Evolutionary conservation across 2,113 vertebrate genomes (phyloP).

Genomic region (Mormyrus lacerda): DNA sequence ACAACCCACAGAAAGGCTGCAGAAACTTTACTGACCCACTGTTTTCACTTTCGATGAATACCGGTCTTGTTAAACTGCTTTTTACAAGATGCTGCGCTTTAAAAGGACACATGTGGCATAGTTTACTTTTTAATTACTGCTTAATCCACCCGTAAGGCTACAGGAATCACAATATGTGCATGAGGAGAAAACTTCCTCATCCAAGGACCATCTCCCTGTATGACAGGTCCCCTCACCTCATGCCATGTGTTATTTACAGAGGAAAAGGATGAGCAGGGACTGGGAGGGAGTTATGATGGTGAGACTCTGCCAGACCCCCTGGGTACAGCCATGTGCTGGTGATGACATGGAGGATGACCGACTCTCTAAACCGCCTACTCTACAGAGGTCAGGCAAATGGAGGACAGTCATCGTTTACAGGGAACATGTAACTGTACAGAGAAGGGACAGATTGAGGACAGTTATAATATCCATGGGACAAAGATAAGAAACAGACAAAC

Average conservation of each 20-base stretch:
- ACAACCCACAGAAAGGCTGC: neutral
- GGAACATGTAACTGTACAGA: neutral
- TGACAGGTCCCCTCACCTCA: neutral
- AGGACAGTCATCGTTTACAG: neutral
- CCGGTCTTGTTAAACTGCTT: neutral
- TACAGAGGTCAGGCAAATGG: neutral
- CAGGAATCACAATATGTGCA: neutral
- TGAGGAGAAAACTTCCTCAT: neutral
- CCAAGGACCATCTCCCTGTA: neutral
- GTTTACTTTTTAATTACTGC: neutral
- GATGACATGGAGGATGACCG: neutral
- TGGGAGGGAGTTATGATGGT: neutral
- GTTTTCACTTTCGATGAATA: neutral
- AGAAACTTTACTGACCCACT: neutral
- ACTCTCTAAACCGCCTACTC: neutral
- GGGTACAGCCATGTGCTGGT: constrained; percentile 3
- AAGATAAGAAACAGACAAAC: neutral
- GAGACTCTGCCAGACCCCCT: neutral
- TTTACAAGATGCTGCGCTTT: neutral
- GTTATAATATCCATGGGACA: neutral
- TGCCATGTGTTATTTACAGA: neutral
- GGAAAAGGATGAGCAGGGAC: neutral
- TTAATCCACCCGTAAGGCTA: neutral
- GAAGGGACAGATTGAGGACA: neutral
- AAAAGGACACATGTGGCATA: neutral